phyloP scores from a whole-genome alignment of 2,888 invertebrate species.

The Priocnemis perturbator region DNA sequence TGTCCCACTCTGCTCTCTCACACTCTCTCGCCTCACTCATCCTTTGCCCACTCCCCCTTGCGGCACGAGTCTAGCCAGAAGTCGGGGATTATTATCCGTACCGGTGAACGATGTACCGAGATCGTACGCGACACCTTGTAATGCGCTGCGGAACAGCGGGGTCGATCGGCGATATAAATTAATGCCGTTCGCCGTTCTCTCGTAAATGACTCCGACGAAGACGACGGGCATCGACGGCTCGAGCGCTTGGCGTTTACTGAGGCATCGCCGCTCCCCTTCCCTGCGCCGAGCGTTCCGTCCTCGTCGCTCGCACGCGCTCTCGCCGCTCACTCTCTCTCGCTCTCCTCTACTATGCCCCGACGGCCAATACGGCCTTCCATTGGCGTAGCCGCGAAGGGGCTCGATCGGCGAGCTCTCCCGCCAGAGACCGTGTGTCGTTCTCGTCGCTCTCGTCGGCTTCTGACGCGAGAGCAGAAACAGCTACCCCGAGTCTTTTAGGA shows the following conservation, averaged over 20 bases:
- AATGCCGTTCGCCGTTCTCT: slow-evolving; percentile 24
- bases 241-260: slow-evolving; percentile 66
- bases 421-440: slow-evolving; percentile 1
- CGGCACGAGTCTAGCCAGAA: background rate
- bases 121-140: slow-evolving; percentile 7
- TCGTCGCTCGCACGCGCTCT: background rate
- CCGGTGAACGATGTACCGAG: slow-evolving; percentile 7
- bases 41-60: too few species aligned
- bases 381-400: slow-evolving; percentile 27
- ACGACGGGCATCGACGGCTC: slow-evolving; percentile 47
- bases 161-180: slow-evolving; percentile 29
- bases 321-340: background rate
- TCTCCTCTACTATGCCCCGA: background rate
- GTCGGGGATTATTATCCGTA: slow-evolving; percentile 4
- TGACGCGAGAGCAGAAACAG: too few species aligned
- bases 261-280: slow-evolving; percentile 53
- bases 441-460: too few species aligned
- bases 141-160: slow-evolving; percentile 1
- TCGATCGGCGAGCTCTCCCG: slow-evolving; percentile 4
- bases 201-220: slow-evolving; percentile 33
- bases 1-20: too few species aligned
- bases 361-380: slow-evolving; percentile 37
- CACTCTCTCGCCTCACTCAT: too few species aligned
- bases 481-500: too few species aligned
- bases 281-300: background rate